Base-by-base conservation (phyloP, 1,140 invertebrate genomes). In the Stenopsyche tienmushanensis region DNA sequence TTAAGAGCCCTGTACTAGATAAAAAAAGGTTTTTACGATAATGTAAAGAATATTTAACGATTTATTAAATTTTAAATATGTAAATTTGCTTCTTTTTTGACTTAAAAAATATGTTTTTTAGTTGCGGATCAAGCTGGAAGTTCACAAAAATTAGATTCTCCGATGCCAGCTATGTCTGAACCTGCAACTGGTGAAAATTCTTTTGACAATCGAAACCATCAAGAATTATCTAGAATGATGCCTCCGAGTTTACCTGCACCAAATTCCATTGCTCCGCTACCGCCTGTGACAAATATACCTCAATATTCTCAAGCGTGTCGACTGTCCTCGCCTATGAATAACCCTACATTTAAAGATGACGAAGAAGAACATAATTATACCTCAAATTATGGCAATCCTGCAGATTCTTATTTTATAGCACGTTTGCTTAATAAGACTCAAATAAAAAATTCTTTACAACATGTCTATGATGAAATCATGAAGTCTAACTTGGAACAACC, bases 371-470 rank as follows among this genome's bases (percentile, higher is more conserved):
- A 62, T 18, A 74, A 78, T 26, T 45, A 72, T 1, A 75, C 78
- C 23, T 71, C 73, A 29, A 81, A 76, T 70, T 81, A 80, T 45
- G 79, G 79, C n/a, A 78, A 80, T 58, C 78, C 78, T 3, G 73
- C 78, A 1, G 78, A 81, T 60, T 81, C 79, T 2, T 79, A 77
- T 58, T 81, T 80, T 54, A 79, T 81, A 74, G 73, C 76, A 44
- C 73, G 78, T 3, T 69, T 79, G 24, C 70, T 81, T 2, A 77
- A 75, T 60, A 74, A 77, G 9, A 76, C 69, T 29, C 70, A 75
- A 41, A 71, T 80, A 25, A 72, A 78, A 9, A 79, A 81, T 47
- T 79, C 77, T 0, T 67, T 80, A 0, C 73, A 73, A 9, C 72
- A 76, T 23, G 76, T 80, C 1, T 75, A 75, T 58, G 73, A 76